Conservation (phyloP, 2,113 vertebrate genomes). For the Nycticebus coucang region DNA sequence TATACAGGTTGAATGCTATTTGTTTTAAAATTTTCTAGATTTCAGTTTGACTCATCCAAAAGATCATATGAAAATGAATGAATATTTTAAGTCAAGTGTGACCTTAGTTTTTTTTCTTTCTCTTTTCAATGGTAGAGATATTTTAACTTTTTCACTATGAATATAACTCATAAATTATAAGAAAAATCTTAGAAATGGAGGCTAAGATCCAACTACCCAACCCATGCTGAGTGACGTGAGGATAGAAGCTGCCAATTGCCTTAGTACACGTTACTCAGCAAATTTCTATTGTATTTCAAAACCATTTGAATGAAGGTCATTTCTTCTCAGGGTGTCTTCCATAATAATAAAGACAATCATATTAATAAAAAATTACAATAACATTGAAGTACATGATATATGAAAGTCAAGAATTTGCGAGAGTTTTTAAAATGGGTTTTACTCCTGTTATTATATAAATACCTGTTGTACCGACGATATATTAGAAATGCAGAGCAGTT, state of each 20-base stretch:
- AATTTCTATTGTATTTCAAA: background rate
- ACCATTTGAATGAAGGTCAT: background rate
- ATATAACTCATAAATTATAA: background rate
- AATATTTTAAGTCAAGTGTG: background rate
- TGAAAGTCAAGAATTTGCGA: background rate
- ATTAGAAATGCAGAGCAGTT: background rate
- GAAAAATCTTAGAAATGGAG: background rate
- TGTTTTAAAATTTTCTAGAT: background rate
- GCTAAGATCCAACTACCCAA: background rate
- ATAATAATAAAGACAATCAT: background rate
- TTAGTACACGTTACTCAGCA: background rate
- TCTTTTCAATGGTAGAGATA: background rate
- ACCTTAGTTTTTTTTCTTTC: slow-evolving; percentile 2
- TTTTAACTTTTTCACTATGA: background rate
- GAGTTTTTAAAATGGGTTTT: background rate
- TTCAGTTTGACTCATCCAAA: background rate
- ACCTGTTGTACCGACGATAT: background rate
- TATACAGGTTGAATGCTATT: background rate
- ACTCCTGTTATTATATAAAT: background rate
- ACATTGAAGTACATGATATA: background rate
- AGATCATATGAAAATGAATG: background rate
- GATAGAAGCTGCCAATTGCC: background rate
- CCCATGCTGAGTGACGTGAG: rapidly evolving
- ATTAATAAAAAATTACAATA: background rate
- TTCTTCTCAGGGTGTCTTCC: background rate